Percentiles rank a stretch among this genome's conserved stretches.
Evolutionary conservation across 2,113 vertebrate genomes (phyloP).

Genomic region (Petromus typicus): DNA sequence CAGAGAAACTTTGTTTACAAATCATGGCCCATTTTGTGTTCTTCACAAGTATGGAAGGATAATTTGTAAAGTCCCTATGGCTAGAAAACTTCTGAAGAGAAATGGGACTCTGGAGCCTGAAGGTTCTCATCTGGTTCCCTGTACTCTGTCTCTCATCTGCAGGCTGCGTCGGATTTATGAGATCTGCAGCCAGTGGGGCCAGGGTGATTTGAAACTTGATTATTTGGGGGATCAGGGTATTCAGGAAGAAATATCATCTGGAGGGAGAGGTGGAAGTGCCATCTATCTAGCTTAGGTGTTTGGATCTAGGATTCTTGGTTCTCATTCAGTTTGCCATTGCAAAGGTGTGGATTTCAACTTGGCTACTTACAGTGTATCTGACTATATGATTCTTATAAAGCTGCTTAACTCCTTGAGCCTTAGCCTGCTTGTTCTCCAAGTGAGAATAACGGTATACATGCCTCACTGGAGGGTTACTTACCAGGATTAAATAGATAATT

Average conservation of each 20-base stretch:
- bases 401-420: not conserved
- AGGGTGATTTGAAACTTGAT: conserved; percentile 28
- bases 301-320: not conserved
- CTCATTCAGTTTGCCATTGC: not conserved
- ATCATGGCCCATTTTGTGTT: not conserved
- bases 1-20: not conserved
- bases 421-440: not conserved
- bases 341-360: not conserved
- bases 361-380: not conserved
- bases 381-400: not conserved
- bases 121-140: not conserved
- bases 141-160: not conserved
- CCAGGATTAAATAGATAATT: not conserved
- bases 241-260: not conserved
- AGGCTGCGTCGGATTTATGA: not conserved
- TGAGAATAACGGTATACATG: not conserved
- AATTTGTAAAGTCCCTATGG: not conserved
- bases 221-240: conserved; percentile 19
- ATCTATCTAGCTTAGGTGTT: not conserved
- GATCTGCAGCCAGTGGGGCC: not conserved
- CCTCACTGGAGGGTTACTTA: not conserved
- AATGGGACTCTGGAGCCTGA: not conserved
- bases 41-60: not conserved
- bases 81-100: not conserved
- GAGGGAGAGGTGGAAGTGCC: not conserved